Percentiles rank a stretch among this genome's conserved stretches.
Evolutionary conservation across 2,113 vertebrate genomes (phyloP).

Genomic region (Lathamus discolor): DNA sequence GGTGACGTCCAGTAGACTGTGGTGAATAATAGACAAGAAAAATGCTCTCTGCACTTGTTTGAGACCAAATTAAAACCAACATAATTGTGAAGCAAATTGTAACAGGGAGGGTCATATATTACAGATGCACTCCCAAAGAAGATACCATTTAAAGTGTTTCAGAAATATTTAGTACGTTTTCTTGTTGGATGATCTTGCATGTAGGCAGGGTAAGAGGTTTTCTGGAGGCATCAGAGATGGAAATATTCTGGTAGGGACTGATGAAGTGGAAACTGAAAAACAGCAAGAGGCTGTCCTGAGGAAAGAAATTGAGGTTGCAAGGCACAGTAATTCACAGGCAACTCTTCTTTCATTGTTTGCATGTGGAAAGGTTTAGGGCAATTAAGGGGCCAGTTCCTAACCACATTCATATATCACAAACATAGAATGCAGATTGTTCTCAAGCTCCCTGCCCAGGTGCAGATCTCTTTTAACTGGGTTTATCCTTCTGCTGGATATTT

Average conservation of each 20-base stretch:
- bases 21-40: background rate
- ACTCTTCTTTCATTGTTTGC: background rate
- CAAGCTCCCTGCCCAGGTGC: background rate
- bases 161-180: background rate
- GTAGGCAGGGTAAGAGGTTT: background rate
- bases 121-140: background rate
- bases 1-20: background rate
- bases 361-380: background rate
- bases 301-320: background rate
- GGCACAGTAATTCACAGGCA: background rate
- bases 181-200: background rate
- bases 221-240: background rate
- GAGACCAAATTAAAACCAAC: background rate
- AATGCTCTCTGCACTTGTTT: background rate
- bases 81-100: background rate
- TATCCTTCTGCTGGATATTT: background rate
- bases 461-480: background rate
- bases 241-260: background rate
- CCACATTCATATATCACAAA: background rate
- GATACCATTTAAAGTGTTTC: background rate
- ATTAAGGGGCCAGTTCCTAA: background rate
- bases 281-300: accelerated
- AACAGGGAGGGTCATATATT: background rate
- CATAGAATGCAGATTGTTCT: background rate
- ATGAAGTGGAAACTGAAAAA: background rate